phyloP scores from a whole-genome alignment of 1,140 invertebrate genomes.

The Conopomorpha cramerella region DNA sequence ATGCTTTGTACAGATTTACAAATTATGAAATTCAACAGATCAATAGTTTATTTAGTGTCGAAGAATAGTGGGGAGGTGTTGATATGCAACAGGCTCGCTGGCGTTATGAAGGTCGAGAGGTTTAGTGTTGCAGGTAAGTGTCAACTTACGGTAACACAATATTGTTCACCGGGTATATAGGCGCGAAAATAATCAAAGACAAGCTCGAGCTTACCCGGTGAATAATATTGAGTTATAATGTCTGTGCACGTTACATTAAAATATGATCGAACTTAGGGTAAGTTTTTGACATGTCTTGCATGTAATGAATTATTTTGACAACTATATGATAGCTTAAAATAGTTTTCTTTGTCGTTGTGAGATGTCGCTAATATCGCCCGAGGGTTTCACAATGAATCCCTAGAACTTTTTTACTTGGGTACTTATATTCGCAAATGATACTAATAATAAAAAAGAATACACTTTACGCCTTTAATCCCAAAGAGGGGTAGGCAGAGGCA shows the following conservation, averaged over 20 bases:
- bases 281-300: not conserved
- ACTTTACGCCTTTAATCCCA: too few species aligned
- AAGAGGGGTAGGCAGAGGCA: too few species aligned
- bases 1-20: constrained; percentile 29
- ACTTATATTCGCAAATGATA: too few species aligned
- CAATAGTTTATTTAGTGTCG: constrained; percentile 26
- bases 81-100: constrained; percentile 18
- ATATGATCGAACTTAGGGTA: not conserved
- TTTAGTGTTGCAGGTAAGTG: constrained; percentile 31
- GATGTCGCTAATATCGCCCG: too few species aligned
- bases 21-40: constrained; percentile 20
- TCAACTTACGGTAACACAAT: not conserved
- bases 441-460: too few species aligned
- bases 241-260: not conserved
- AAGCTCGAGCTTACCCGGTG: not conserved
- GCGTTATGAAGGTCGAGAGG: constrained; percentile 19
- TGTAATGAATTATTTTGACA: too few species aligned
- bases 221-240: not conserved
- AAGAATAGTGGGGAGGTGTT: constrained; percentile 35
- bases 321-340: too few species aligned
- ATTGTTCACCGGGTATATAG: not conserved
- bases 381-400: too few species aligned
- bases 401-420: too few species aligned
- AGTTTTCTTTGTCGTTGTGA: too few species aligned
- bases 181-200: too few species aligned